Percentiles rank a stretch among this genome's conserved stretches.
phyloP scores from a whole-genome alignment of 2,113 vertebrate species.

The Callipepla squamata region DNA sequence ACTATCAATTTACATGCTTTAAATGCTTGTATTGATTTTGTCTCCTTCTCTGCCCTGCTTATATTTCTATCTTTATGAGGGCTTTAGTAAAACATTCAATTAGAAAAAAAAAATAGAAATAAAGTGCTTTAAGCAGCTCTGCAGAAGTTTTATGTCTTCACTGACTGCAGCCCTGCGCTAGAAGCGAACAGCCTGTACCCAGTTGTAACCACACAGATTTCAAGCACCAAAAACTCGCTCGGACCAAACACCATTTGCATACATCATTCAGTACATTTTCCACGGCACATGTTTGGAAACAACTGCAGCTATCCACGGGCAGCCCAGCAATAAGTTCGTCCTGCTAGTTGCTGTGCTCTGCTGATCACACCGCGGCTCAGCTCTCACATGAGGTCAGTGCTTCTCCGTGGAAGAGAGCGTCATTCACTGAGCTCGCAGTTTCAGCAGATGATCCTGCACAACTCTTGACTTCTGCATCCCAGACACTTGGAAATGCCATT shows the following conservation, averaged over 20 bases:
- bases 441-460: background rate
- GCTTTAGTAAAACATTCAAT: background rate
- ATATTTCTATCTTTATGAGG: background rate
- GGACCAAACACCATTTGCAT: background rate
- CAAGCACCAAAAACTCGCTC: background rate
- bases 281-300: background rate
- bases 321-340: background rate
- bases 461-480: background rate
- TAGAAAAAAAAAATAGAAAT: background rate
- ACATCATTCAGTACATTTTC: background rate
- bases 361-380: background rate
- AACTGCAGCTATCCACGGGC: background rate
- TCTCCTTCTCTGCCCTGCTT: background rate
- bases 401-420: background rate
- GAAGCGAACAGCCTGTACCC: background rate
- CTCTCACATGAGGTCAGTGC: background rate
- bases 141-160: background rate
- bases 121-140: background rate
- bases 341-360: background rate
- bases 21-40: background rate
- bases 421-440: background rate
- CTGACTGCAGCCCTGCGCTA: background rate
- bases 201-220: background rate
- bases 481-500: background rate
- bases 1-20: background rate